Percentiles rank a stretch among this genome's conserved stretches.
These are phyloP conservation scores for Montipora cactus DNA, from an alignment of 64 coral and sea anemone species.

Conservation along the genomic window DNA sequence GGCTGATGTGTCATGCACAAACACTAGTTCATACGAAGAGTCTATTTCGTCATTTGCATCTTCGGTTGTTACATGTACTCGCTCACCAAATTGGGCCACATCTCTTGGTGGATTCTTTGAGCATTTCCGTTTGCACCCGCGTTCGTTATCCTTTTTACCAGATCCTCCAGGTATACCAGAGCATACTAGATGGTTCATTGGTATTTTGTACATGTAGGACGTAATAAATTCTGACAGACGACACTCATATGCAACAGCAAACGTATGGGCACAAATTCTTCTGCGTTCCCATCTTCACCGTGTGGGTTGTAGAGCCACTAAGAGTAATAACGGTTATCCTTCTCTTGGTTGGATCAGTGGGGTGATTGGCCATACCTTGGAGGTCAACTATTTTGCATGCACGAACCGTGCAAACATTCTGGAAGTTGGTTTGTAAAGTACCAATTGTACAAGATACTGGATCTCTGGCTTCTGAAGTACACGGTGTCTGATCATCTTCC, in stretches of 20 bases:
- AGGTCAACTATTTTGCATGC: no score
- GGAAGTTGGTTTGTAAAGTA: no score
- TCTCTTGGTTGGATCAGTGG: no score
- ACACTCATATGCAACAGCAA: no score
- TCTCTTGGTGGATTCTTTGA: constrained; percentile 10
- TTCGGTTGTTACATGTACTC: neutral
- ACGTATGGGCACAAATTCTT: no score
- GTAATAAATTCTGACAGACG: neutral
- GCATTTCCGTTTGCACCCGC: neutral
- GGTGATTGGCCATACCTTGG: no score
- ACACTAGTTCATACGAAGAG: neutral
- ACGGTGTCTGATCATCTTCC: neutral
- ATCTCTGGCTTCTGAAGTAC: neutral
- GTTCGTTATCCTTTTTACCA: neutral
- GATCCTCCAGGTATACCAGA: constrained; percentile 15
- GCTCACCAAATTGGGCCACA: constrained; percentile 3
- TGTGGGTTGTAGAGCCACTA: no score
- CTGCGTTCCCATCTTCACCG: no score
- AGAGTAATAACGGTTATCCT: no score
- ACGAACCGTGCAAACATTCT: no score
- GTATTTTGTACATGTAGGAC: constrained; percentile 1
- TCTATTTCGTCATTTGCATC: neutral
- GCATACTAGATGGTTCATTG: constrained; percentile 1
- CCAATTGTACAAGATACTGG: no score
- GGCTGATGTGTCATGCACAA: constrained; percentile 34